phyloP scores from a whole-genome alignment of 2,888 invertebrate species.

The Cremastinae sp. region DNA sequence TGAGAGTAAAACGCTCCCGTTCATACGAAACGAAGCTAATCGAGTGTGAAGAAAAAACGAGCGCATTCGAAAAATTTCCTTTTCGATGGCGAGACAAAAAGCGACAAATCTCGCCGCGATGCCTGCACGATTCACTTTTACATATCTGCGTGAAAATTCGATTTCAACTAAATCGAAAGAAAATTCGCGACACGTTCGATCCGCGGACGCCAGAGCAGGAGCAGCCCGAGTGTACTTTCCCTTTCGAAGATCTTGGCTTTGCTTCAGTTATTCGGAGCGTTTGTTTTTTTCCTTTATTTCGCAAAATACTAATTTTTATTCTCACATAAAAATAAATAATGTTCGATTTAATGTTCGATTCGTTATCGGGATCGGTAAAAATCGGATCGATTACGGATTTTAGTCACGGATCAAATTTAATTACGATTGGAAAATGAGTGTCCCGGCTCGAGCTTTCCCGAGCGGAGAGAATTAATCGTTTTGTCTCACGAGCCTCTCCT shows the following conservation, averaged over 20 bases:
- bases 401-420: neutral
- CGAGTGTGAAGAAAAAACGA: conserved; percentile 45
- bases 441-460: conserved; percentile 22
- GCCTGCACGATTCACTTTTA: conserved; percentile 4
- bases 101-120: conserved; percentile 2
- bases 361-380: too few species aligned
- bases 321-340: neutral
- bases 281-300: conserved; percentile 2
- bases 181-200: conserved; percentile 57
- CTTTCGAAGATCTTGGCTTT: conserved; percentile 51
- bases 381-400: neutral
- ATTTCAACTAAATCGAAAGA: conserved; percentile 55
- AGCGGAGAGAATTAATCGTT: conserved; percentile 16
- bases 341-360: too few species aligned
- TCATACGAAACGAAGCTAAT: conserved; percentile 14
- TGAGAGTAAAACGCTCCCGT: conserved; percentile 35
- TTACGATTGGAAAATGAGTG: too few species aligned
- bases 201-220: conserved; percentile 19
- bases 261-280: conserved; percentile 28
- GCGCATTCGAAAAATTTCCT: conserved; percentile 53
- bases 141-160: conserved; percentile 50
- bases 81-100: conserved; percentile 41
- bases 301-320: neutral
- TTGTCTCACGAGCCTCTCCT: conserved; percentile 43
- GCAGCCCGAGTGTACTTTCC: conserved; percentile 58